Evolutionary conservation across 2,113 vertebrate genomes (phyloP), one percentile per base, ranked within the genome.

Genomic region (Chaenocephalus aceratus): DNA sequence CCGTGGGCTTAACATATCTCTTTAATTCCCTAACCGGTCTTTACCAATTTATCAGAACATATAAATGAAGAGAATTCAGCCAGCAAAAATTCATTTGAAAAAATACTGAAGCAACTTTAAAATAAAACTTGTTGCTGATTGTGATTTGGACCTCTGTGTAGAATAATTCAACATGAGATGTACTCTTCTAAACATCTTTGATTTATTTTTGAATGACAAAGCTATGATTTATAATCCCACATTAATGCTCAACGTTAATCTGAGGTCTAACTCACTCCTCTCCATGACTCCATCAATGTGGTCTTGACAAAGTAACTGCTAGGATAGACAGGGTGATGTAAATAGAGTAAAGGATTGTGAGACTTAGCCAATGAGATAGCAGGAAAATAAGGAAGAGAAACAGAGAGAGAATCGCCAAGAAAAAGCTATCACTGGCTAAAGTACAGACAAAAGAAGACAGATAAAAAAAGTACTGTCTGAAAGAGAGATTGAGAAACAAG

Each of bases 341-440:
- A 64, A 78, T 3, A 54, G 5, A 54, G 45, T 14, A 69, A 60
- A 57, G 30, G 49, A 53, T 36, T 21, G 51, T 15, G 30, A 70
- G 18, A 72, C n/a, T 44, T 52, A 65, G 53, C 36, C 57, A 72
- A 51, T 51, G 3, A 53, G 53, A 59, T 34, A 56, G 66, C 51
- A n/a, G 54, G 61, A 51, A 48, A 15, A 77, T n/a, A 71, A 68
- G 21, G 41, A 13, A 62, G 26, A 49, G 74, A 67, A 18, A 62
- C 51, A 54, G 34, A 45, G 5, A 53, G 56, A 76, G n/a, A 75
- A 64, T 44, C 15, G 46, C 21, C 3, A 46, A 66, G 45, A 60
- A 73, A 70, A 79, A 71, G 48, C 53, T 63, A 63, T 75, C 56
- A 77, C 41, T 36, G 48, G 63, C 16, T n/a, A 63, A 54, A 76